Base-by-base conservation (phyloP, 2,797 vertebrate species). In the Smutsia temminckii region DNA sequence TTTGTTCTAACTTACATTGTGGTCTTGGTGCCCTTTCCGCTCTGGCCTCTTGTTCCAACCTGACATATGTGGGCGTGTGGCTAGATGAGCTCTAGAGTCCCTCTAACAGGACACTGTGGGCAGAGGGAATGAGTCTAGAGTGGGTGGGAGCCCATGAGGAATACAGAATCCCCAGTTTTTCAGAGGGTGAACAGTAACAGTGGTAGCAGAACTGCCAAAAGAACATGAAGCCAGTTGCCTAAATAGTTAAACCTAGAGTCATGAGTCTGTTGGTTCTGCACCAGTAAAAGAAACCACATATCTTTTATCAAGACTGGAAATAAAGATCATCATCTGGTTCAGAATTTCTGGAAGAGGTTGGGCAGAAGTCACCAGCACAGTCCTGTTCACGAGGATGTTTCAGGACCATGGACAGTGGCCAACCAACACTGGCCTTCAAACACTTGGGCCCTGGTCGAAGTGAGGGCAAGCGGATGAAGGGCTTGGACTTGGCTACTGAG, bases 401-500 rank as follows among this genome's bases (percentile, higher is more conserved):
- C 95, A 96, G 96, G 5, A 96, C 93, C 64, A 4, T 0, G 75
- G 91, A 91, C 89, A 87, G 94, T 1, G 2, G 10, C n/a, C 0
- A 0, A 13, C n/a, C 0, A 0, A 13, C 1, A 3, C 11, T 4
- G 0, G 0, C 61, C 25, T 40, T 25, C 55, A 29, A 21, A n/a
- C 49, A 7, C n/a, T 32, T 13, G 23, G 42, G 42, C 37, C 2
- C 0, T 0, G 5, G 11, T 8, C 23, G 7, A 10, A 18, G 6
- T 21, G 29, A 23, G 4, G n/a, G 6, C 11, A 29, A 11, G 88
- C 12, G 29, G 1, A 23, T 27, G 63, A 90, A 59, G 8, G 27
- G 13, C 17, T 5, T 4, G 34, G 49, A 17, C 10, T 27, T 23
- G 61, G 40, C n/a, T 12, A 13, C 8, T 12, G n/a, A 63, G 29